phyloP scores from a whole-genome alignment of 2,888 invertebrate genomes.

The Seladonia tumulorum region DNA sequence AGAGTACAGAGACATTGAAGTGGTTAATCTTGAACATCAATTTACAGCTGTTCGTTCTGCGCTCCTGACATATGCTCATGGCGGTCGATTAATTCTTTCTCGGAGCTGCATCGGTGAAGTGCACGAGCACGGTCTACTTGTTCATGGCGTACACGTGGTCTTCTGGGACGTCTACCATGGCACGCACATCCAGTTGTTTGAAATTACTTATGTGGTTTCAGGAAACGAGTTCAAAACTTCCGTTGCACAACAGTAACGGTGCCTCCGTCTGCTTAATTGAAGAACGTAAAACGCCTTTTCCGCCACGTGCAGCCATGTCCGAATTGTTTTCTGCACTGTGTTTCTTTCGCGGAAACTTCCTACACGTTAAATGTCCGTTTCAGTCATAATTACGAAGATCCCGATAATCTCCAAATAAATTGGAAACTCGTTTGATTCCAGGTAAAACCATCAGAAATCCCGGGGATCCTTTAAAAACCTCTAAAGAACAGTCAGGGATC shows the following conservation, averaged over 20 bases:
- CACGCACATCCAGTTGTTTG: slow-evolving; percentile 10
- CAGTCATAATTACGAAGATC: neutral
- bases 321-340: neutral
- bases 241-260: neutral
- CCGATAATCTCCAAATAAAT: neutral
- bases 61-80: neutral
- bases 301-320: neutral
- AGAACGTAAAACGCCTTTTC: neutral
- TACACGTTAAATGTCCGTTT: neutral
- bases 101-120: neutral
- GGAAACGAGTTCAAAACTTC: slow-evolving; percentile 38
- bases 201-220: slow-evolving; percentile 12
- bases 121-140: slow-evolving; percentile 6
- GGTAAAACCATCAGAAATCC: neutral
- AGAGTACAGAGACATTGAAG: neutral
- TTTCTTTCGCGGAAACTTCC: neutral
- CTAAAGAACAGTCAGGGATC: neutral
- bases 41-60: neutral
- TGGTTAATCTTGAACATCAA: neutral
- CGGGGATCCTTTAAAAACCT: neutral
- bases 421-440: neutral
- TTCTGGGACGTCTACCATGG: neutral
- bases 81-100: neutral
- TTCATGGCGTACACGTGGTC: slow-evolving; percentile 3
- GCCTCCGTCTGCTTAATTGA: neutral